Base-by-base conservation (phyloP, 2,797 vertebrate genomes). In the Helarctos malayanus region DNA sequence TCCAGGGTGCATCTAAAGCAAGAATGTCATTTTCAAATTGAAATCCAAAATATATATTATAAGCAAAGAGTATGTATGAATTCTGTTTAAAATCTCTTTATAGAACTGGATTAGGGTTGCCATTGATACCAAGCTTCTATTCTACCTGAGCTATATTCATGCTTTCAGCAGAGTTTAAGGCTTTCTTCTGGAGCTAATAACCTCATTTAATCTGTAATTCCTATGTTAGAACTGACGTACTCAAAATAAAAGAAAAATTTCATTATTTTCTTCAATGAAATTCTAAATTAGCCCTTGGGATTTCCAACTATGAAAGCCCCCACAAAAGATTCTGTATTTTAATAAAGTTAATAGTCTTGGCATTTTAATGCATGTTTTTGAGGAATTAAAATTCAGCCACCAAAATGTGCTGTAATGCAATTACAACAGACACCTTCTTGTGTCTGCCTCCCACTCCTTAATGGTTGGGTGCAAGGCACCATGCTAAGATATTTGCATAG, bases 141-240 rank as follows among this genome's bases (percentile, higher is more conserved):
- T 78, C 61, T 82, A 63, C 56, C 82, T 54, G 19, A 88, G 25
- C 89, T 56, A 25, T 47, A 69, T 73, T 68, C 92, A 76, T 45
- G 54, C 35, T 96, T 86, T 97, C 41, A 95, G 32, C 5, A 89
- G 68, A 89, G 15, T 89, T 89, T 68, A 82, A 59, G 16, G 56
- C 27, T 86, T 95, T 83, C 88, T 92, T 73, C 76, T 95, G 35
- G 32, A 96, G 81, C 29, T 91, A 97, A 93, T 57, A 92, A 59
- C 59, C 81, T 93, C 25, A 92, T 61, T 92, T 91, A 92, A 94
- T 95, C 95, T 94, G 19, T 63, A 96, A 63, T 95, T 95, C 94
- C 57, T 68, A 16, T 92, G 45, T 89, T 91, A 91, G 78, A 86
- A 94, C 23, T 82, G 75, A 38, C 0, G 0, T 47, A 47, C 23